These are phyloP conservation scores for Triops cancriformis DNA, from an alignment of 1,140 invertebrate species.

Conservation along the genomic window DNA sequence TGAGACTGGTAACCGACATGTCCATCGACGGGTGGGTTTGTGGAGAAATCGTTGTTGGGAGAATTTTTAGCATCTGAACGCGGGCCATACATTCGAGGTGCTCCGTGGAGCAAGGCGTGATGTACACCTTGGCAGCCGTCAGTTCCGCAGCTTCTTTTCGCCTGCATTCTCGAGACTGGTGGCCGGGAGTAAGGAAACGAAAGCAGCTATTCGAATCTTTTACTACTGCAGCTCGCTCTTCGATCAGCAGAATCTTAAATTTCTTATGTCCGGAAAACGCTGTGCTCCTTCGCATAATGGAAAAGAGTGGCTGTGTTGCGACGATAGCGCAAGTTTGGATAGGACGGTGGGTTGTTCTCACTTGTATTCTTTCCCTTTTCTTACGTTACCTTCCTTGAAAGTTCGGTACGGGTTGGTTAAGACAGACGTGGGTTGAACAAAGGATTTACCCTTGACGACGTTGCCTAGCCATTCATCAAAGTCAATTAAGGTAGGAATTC, in stretches of 20 bases:
- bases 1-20: not conserved
- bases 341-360: not conserved
- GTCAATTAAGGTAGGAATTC: not conserved
- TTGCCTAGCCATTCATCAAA: not conserved
- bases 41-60: not conserved
- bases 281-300: not conserved
- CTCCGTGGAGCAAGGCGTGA: conserved; percentile 19
- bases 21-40: not conserved
- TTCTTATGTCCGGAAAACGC: not conserved
- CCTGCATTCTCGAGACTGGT: not conserved
- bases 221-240: not conserved
- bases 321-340: not conserved
- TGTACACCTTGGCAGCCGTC: not conserved
- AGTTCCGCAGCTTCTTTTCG: not conserved
- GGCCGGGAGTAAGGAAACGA: not conserved
- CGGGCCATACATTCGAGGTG: not conserved
- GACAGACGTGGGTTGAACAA: not conserved
- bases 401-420: not conserved
- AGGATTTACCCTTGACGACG: not conserved
- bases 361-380: not conserved
- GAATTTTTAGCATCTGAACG: not conserved
- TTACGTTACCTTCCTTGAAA: not conserved
- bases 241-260: not conserved
- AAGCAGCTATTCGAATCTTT: conserved; percentile 7
- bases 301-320: not conserved